Base-by-base conservation (phyloP, 1,140 invertebrate genomes). In the Scaptomyza hsui region DNA sequence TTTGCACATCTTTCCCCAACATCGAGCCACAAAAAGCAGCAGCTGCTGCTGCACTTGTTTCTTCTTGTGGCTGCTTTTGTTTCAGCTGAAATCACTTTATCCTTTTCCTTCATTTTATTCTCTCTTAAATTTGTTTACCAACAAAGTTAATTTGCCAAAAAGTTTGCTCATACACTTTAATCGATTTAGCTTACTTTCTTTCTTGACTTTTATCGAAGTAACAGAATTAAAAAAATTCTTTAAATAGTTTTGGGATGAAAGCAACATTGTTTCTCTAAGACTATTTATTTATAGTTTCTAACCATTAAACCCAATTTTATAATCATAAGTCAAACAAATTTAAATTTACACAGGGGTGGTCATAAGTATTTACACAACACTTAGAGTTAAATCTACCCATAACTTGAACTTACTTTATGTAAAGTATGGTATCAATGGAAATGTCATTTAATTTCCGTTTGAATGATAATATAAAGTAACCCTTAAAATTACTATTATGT, bases 91-190 rank as follows among this genome's bases (percentile, higher is more conserved):
- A 51, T 13, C 24, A 26, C 24, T 53, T 44, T 10, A 18, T 2
- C 10, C 13, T 21, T 32, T 29, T 44, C n/a, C 9, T 26, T 29
- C 6, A 29, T 32, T 15, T 53, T 63, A 18, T 44, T 57, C 42
- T 18, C 42, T 18, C 13, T 24, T 24, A 29, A 26, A 44, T 6
- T 24, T 45, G 21, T 29, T 63, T 44, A 44, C 26, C 32, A 16
- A 29, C 21, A 32, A 52, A 62, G 60, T 44, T 52, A 52, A 52
- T 62, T 19, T 62, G 19, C 15, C 15, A 26, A 35, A 62, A 19
- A 53, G 4, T 41, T 53, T 61, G 19, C n/a, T 4, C 13, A 29
- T 5, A 16, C 19, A 47, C 21, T 24, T 41, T 41, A 19, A 39
- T 53, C n/a, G 35, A 53, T 53, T 15, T n/a, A 41, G 24, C 16